A percentile compares a stretch with the other conserved stretches of the same genome.
These are phyloP conservation scores for Acleris emargana DNA, from an alignment of 2,888 invertebrate species.

Conservation along the genomic window DNA sequence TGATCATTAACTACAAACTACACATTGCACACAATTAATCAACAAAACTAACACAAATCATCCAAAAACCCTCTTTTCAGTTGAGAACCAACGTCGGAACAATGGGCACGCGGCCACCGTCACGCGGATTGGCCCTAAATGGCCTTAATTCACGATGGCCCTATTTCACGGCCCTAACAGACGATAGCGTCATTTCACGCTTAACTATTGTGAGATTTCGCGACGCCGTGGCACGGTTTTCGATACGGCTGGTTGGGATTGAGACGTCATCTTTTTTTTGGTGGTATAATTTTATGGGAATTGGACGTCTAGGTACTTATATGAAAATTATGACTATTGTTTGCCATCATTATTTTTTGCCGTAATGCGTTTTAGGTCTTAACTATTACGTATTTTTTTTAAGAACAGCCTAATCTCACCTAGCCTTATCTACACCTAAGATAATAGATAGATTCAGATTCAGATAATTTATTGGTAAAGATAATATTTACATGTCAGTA, in stretches of 20 bases:
- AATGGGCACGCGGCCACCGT: conserved; percentile 74
- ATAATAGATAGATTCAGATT: too few relatives aligned
- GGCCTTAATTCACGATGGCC: conserved; percentile 38
- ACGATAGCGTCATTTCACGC: conserved; percentile 77
- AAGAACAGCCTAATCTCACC: too few relatives aligned
- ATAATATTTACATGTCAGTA: too few relatives aligned
- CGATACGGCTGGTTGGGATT: conserved; percentile 73
- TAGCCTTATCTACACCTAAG: too few relatives aligned
- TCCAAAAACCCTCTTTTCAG: conserved; percentile 46
- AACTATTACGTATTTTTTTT: too few relatives aligned
- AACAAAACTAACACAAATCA: conserved; percentile 9
- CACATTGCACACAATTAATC: background rate
- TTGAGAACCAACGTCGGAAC: conserved; percentile 73
- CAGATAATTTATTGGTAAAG: too few relatives aligned
- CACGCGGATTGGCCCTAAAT: conserved; percentile 49
- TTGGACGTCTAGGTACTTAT: too few relatives aligned
- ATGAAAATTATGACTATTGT: too few relatives aligned
- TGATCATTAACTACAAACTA: too few relatives aligned
- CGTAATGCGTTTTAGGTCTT: too few relatives aligned
- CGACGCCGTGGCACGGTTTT: conserved; percentile 76
- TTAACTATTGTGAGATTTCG: conserved; percentile 74
- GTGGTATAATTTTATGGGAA: background rate
- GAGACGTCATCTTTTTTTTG: conserved; percentile 61
- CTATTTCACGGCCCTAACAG: conserved; percentile 61
- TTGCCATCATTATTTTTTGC: too few relatives aligned